A percentile compares a stretch with the other conserved stretches of the same genome.
Conservation (phyloP, 2,888 invertebrate genomes). For the Trimorus sp. region DNA sequence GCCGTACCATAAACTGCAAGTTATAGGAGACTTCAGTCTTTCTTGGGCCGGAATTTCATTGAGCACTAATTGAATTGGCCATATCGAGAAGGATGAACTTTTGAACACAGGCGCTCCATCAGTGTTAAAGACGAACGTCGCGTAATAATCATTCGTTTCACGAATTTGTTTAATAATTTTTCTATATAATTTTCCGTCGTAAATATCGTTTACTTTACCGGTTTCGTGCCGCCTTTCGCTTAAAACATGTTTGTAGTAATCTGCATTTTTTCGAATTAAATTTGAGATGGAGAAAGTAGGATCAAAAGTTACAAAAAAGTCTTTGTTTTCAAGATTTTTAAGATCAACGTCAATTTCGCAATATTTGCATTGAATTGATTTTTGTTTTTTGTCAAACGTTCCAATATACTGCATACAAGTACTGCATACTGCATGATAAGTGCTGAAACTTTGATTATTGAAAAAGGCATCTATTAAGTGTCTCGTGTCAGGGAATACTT, state of each 20-base stretch:
- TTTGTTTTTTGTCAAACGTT: not conserved
- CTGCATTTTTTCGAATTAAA: slow-evolving; percentile 17
- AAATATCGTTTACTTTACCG: not conserved
- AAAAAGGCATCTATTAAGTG: slow-evolving; percentile 34
- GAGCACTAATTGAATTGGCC: slow-evolving; percentile 42
- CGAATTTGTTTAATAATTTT: slow-evolving; percentile 20
- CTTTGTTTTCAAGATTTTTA: slow-evolving; percentile 10
- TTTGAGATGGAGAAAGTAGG: slow-evolving; percentile 33
- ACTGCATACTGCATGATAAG: not conserved
- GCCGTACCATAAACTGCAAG: slow-evolving; percentile 52
- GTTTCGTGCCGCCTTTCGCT: slow-evolving; percentile 20
- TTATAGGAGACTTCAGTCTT: slow-evolving; percentile 24
- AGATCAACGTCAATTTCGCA: slow-evolving; percentile 15
- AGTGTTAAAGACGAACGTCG: slow-evolving; percentile 35
- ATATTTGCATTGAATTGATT: slow-evolving; percentile 1
- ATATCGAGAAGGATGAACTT: slow-evolving; percentile 38
- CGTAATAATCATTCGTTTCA: slow-evolving; percentile 15
- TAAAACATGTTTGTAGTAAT: slow-evolving; percentile 39
- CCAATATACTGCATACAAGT: not conserved
- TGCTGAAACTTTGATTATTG: not conserved
- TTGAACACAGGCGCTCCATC: slow-evolving; percentile 36
- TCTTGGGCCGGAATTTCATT: slow-evolving; percentile 40
- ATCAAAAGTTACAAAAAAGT: slow-evolving; percentile 49
- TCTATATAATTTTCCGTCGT: slow-evolving; percentile 24
- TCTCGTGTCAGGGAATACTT: slow-evolving; percentile 43